These are phyloP conservation scores for Palaemon carinicauda DNA, from an alignment of 1,140 invertebrate genomes.

Conservation along the genomic window DNA sequence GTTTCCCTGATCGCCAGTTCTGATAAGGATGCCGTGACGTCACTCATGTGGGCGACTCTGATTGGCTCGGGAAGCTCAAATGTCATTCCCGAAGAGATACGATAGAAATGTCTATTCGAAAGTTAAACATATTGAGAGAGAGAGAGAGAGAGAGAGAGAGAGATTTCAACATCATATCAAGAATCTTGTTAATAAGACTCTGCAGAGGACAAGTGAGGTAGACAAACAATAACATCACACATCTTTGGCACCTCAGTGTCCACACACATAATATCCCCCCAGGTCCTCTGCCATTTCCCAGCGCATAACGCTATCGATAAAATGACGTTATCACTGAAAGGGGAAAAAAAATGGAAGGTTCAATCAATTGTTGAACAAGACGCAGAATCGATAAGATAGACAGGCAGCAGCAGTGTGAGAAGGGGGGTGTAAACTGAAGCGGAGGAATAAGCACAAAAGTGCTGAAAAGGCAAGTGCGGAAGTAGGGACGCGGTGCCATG, in stretches of 20 bases:
- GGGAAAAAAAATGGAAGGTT: not conserved
- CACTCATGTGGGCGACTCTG: not conserved
- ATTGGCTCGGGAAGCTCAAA: not conserved
- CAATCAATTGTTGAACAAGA: not conserved
- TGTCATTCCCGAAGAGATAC: not conserved
- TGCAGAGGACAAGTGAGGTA: not conserved
- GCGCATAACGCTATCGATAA: not conserved
- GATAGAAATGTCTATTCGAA: not conserved
- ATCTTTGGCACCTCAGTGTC: not conserved
- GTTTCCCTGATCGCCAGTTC: too few species aligned
- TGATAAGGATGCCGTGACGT: too few species aligned
- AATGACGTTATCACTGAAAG: not conserved
- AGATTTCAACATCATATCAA: too few species aligned
- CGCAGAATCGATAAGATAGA: not conserved
- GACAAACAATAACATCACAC: not conserved
- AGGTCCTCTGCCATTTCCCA: too few species aligned
- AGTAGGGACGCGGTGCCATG: not conserved
- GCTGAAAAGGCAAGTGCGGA: not conserved
- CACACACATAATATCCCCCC: too few species aligned
- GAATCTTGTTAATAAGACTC: too few species aligned
- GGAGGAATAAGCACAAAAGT: not conserved
- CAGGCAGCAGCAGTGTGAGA: not conserved
- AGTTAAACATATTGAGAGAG: not conserved
- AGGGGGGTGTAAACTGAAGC: not conserved
- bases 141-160: constrained; percentile 2